Evolutionary conservation across 1,140 invertebrate species (phyloP).

Genomic region (Drosophila tani): DNA sequence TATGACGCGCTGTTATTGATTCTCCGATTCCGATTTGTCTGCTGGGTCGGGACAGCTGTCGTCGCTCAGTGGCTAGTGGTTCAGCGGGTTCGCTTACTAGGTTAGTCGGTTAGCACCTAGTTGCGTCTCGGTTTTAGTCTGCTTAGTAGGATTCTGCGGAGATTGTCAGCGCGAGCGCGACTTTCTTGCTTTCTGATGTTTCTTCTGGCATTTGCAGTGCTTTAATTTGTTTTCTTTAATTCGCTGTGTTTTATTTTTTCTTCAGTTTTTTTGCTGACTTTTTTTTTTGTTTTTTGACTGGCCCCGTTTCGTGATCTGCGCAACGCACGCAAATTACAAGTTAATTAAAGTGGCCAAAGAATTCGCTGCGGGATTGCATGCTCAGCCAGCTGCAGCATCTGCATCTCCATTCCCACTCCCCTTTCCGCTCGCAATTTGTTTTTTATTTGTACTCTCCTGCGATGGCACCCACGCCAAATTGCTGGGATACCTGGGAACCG

Average conservation of each 20-base stretch:
- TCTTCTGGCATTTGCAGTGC: conserved; percentile 59
- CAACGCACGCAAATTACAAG: conserved; percentile 79
- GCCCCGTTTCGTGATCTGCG: conserved; percentile 58
- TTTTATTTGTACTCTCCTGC: conserved; percentile 47
- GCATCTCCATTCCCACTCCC: conserved; percentile 19
- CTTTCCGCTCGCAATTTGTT: conserved; percentile 29
- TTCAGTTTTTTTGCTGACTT: conserved; percentile 18
- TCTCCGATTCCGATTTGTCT: conserved; percentile 25
- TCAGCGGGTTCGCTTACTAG: conserved; percentile 79
- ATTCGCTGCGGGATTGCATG: conserved; percentile 63
- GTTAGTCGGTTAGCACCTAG: conserved; percentile 79
- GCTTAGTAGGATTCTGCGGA: conserved; percentile 45
- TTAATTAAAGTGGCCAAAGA: conserved; percentile 73
- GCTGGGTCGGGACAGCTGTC: conserved; percentile 11
- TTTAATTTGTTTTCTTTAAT: conserved; percentile 61
- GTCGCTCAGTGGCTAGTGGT: conserved; percentile 59
- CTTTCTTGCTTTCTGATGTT: conserved; percentile 62
- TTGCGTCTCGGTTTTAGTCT: conserved; percentile 45
- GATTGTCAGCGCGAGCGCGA: conserved; percentile 59
- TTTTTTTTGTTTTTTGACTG: conserved; percentile 26
- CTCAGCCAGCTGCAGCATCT: conserved; percentile 32
- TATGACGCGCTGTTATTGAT: conserved; percentile 44
- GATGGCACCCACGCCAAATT: conserved; percentile 47
- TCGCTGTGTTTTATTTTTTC: conserved; percentile 32
- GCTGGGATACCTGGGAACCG: conserved; percentile 62